phyloP scores from a whole-genome alignment of 2,888 invertebrate genomes.

The Callyntrura guangdongensis region DNA sequence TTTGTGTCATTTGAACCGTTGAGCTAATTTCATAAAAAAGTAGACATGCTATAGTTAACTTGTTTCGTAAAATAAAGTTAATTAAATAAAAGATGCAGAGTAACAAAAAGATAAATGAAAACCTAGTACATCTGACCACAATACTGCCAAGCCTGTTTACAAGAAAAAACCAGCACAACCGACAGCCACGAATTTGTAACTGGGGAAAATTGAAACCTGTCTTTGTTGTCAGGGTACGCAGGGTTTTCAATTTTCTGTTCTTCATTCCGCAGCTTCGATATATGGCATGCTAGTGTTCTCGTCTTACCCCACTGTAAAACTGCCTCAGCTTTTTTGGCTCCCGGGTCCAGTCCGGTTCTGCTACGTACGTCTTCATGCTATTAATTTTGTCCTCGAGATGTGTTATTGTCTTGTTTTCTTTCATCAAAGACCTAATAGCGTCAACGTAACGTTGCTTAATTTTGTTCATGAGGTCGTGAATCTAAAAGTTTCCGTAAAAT shows the following conservation, averaged over 20 bases:
- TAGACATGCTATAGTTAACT: neutral
- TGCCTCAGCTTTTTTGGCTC: neutral
- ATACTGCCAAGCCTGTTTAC: too few relatives aligned
- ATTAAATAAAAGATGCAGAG: too few relatives aligned
- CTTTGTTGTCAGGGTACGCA: constrained; percentile 48
- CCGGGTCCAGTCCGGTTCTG: constrained; percentile 65
- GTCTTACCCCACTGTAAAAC: constrained; percentile 57
- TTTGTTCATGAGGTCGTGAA: constrained; percentile 54
- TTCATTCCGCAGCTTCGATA: constrained; percentile 25
- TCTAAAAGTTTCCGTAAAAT: constrained; percentile 13
- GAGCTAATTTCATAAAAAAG: neutral
- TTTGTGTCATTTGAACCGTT: constrained; percentile 35
- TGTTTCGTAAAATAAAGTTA: neutral
- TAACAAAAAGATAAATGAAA: too few relatives aligned
- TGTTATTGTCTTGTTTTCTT: constrained; percentile 49
- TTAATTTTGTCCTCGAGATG: constrained; percentile 59
- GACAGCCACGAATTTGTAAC: too few relatives aligned
- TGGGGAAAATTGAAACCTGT: neutral
- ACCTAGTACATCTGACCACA: too few relatives aligned
- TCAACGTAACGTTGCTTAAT: constrained; percentile 54
- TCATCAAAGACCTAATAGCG: constrained; percentile 56
- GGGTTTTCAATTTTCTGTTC: constrained; percentile 56
- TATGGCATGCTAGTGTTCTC: neutral
- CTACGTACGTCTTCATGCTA: constrained; percentile 64
- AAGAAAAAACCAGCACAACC: too few relatives aligned